Evolutionary conservation across 2,888 invertebrate genomes (phyloP).

Genomic region (Poecilobothrus nobilitatus): DNA sequence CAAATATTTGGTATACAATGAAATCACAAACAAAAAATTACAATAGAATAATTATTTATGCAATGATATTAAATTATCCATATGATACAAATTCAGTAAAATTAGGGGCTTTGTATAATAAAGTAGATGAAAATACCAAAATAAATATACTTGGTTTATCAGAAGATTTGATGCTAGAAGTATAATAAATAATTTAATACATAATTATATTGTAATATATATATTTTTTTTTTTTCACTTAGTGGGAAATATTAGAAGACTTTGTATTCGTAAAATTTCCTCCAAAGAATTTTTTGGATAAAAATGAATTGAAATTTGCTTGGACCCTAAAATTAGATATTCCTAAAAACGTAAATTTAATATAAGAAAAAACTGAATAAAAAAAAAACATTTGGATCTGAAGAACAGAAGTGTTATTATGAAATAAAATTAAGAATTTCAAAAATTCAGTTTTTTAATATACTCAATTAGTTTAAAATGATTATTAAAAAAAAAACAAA

Average conservation of each 20-base stretch:
- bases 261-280: constrained; percentile 36
- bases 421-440: too few relatives aligned
- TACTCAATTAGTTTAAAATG: too few relatives aligned
- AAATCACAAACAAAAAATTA: constrained; percentile 27
- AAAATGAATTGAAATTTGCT: constrained; percentile 34
- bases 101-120: constrained; percentile 44
- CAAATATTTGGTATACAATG: constrained; percentile 65
- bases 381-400: too few relatives aligned
- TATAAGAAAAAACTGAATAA: too few relatives aligned
- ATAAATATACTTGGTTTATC: constrained; percentile 48
- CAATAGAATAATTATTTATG: constrained; percentile 49
- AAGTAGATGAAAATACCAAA: constrained; percentile 32
- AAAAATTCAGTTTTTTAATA: too few relatives aligned
- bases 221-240: constrained; percentile 15
- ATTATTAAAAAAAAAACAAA: too few relatives aligned
- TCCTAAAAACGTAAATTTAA: not conserved
- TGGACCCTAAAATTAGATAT: constrained; percentile 42
- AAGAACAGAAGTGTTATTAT: too few relatives aligned
- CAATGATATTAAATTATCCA: constrained; percentile 64
- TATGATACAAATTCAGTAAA: constrained; percentile 45
- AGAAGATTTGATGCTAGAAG: not conserved
- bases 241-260: constrained; percentile 33
- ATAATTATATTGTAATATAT: not conserved
- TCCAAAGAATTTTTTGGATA: constrained; percentile 37
- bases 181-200: not conserved